Evolutionary conservation across 2,113 vertebrate genomes (phyloP).

Genomic region (Mugil cephalus): DNA sequence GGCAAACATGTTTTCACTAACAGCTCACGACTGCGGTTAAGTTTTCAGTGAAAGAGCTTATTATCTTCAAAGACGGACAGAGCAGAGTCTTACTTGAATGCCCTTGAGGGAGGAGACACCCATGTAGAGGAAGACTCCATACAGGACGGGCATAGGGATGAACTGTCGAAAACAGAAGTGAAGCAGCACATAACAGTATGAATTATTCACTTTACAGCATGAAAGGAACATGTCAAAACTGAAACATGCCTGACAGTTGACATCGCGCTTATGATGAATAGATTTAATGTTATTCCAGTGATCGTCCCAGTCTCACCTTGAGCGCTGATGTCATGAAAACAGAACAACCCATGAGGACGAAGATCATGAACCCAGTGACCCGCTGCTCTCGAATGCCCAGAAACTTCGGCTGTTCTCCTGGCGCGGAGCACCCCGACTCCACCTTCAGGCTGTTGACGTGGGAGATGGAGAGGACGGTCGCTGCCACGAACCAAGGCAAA

Average conservation of each 20-base stretch:
- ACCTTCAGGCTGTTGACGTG: conserved; percentile 97
- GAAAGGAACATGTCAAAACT: not conserved
- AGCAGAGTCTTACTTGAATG: conserved; percentile 89
- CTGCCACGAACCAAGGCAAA: conserved; percentile 96
- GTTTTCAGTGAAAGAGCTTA: conserved; percentile 8
- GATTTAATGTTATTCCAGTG: not conserved
- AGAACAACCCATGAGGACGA: conserved; percentile 94
- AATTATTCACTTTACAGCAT: not conserved
- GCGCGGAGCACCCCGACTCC: conserved; percentile 95
- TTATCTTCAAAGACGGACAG: conserved; percentile 46
- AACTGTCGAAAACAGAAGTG: conserved; percentile 81
- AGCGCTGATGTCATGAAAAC: conserved; percentile 96
- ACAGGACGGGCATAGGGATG: conserved; percentile 98
- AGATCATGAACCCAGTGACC: conserved; percentile 95
- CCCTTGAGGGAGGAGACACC: conserved; percentile 96
- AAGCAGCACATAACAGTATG: not conserved
- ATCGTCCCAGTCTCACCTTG: conserved; percentile 85
- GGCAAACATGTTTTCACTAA: conserved; percentile 32
- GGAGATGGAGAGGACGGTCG: conserved; percentile 95
- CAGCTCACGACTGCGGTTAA: conserved; percentile 28
- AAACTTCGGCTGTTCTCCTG: conserved; percentile 96
- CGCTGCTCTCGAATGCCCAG: conserved; percentile 95
- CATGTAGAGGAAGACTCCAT: conserved; percentile 98
- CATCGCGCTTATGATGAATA: no score
- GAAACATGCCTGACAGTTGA: not conserved